A percentile compares a stretch with the other conserved stretches of the same genome.
phyloP scores from a whole-genome alignment of 2,888 invertebrate species.

The Andrena camellia region DNA sequence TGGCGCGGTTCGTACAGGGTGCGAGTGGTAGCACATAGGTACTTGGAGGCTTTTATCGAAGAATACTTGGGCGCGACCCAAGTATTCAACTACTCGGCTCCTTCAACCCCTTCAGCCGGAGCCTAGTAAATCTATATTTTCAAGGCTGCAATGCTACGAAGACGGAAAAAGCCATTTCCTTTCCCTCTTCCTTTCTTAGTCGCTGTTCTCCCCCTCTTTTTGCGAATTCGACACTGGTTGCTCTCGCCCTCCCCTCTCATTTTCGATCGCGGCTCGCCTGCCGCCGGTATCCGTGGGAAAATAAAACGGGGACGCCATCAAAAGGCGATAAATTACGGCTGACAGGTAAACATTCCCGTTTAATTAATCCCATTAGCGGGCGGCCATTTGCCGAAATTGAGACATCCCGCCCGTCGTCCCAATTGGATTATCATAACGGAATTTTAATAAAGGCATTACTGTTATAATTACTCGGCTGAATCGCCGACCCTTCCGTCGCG shows the following conservation, averaged over 20 bases:
- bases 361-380: constrained; percentile 55
- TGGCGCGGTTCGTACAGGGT: constrained; percentile 30
- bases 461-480: constrained; percentile 28
- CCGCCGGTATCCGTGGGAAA: neutral
- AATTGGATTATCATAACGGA: constrained; percentile 58
- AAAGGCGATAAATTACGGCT: constrained; percentile 37
- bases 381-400: constrained; percentile 49
- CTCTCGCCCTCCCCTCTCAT: neutral
- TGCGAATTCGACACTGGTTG: constrained; percentile 17
- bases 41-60: constrained; percentile 72
- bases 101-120: constrained; percentile 66
- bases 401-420: constrained; percentile 32
- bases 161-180: constrained; percentile 73
- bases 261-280: neutral
- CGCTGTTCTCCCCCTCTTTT: constrained; percentile 29
- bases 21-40: constrained; percentile 64
- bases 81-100: constrained; percentile 75
- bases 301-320: constrained; percentile 5
- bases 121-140: constrained; percentile 76
- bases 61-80: constrained; percentile 77
- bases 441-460: constrained; percentile 56
- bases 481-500: neutral
- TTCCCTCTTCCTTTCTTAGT: constrained; percentile 62
- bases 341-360: constrained; percentile 34
- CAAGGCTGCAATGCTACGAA: constrained; percentile 68